A percentile compares a stretch with the other conserved stretches of the same genome.
These are phyloP conservation scores for Lochmaea capreae DNA, from an alignment of 2,888 invertebrate species.

Conservation along the genomic window DNA sequence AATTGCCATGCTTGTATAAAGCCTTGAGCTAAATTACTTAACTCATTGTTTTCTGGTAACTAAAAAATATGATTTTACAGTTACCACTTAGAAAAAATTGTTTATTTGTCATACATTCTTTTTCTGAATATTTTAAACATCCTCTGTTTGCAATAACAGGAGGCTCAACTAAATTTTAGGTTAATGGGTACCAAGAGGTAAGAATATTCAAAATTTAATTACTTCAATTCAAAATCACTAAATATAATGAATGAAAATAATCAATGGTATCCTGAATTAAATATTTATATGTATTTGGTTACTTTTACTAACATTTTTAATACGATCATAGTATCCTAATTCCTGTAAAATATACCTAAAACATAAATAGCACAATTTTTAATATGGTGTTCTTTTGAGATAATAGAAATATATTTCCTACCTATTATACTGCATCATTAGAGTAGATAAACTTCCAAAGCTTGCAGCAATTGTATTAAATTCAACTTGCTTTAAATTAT, in stretches of 20 bases:
- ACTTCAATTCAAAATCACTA: too few relatives aligned
- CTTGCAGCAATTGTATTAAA: slow-evolving; percentile 40
- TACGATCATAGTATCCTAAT: slow-evolving; percentile 74
- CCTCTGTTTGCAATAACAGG: too few relatives aligned
- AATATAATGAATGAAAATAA: too few relatives aligned
- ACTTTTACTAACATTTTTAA: slow-evolving; percentile 74
- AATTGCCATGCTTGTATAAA: slow-evolving; percentile 89
- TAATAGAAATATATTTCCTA: slow-evolving; percentile 4
- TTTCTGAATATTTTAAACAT: too few relatives aligned
- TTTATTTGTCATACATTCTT: not conserved
- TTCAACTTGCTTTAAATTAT: slow-evolving; percentile 62
- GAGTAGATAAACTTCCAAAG: slow-evolving; percentile 36
- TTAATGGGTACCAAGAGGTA: too few relatives aligned
- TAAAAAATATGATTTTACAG: slow-evolving; percentile 60
- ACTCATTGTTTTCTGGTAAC: slow-evolving; percentile 87
- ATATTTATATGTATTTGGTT: too few relatives aligned
- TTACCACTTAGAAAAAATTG: not conserved
- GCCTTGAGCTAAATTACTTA: slow-evolving; percentile 82
- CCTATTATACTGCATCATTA: slow-evolving; percentile 34
- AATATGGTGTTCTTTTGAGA: too few relatives aligned
- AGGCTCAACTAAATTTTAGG: too few relatives aligned
- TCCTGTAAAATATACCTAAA: slow-evolving; percentile 81
- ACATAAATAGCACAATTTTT: slow-evolving; percentile 41
- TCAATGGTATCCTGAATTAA: too few relatives aligned
- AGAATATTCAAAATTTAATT: too few relatives aligned